These are phyloP conservation scores for Saccostrea echinata DNA, from an alignment of 1,140 invertebrate genomes.

Conservation along the genomic window DNA sequence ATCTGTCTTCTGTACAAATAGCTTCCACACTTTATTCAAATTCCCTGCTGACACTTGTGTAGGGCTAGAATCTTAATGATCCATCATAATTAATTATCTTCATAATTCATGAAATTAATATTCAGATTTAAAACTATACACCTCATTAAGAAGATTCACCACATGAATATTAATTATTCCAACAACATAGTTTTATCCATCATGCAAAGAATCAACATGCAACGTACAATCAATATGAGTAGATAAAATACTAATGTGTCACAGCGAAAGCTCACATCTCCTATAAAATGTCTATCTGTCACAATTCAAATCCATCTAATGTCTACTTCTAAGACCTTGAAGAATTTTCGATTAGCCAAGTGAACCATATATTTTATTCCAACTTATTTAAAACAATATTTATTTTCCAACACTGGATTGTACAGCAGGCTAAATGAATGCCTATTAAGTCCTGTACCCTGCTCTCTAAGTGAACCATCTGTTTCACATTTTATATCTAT, in stretches of 20 bases:
- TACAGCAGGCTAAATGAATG: too few relatives aligned
- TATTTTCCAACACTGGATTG: too few relatives aligned
- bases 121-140: background rate
- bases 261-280: background rate
- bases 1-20: background rate
- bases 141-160: background rate
- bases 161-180: background rate
- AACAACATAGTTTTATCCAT: background rate
- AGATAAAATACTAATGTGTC: constrained; percentile 13
- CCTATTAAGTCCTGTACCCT: too few relatives aligned
- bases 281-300: background rate
- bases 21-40: constrained; percentile 13
- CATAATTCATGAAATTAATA: constrained; percentile 14
- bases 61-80: constrained; percentile 32
- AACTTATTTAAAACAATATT: too few relatives aligned
- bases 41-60: constrained; percentile 10
- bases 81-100: constrained; percentile 29
- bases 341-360: background rate
- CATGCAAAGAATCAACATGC: background rate
- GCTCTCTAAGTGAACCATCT: too few relatives aligned
- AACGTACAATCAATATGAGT: background rate
- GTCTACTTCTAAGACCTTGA: background rate
- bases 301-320: background rate
- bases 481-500: too few relatives aligned
- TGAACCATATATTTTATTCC: background rate